Evolutionary conservation across 2,797 vertebrate genomes (phyloP).

Genomic region (Stomatorhinus walkeri): DNA sequence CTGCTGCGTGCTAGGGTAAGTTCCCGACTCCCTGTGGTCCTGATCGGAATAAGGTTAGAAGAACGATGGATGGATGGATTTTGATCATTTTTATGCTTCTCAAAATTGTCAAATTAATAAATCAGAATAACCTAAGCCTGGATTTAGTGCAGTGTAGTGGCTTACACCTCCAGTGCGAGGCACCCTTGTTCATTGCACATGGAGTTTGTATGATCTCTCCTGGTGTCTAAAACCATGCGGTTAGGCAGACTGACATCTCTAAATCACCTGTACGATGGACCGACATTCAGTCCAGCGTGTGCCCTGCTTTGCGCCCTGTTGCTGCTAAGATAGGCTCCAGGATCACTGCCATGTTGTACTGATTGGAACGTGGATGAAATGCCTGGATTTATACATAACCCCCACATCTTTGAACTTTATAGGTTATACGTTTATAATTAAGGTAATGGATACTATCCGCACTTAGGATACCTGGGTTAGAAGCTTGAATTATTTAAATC

Average conservation of each 20-base stretch:
- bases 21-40: background rate
- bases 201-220: background rate
- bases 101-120: background rate
- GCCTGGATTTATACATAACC: background rate
- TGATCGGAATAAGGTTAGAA: background rate
- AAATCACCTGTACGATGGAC: background rate
- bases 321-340: background rate
- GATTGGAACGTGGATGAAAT: background rate
- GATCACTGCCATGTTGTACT: background rate
- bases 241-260: background rate
- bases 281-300: background rate
- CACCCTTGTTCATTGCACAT: background rate
- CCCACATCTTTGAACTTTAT: background rate
- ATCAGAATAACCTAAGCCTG: background rate
- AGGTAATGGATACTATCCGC: background rate
- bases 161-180: background rate
- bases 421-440: background rate
- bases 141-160: background rate
- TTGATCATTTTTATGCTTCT: background rate
- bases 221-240: background rate
- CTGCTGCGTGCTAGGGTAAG: background rate
- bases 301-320: background rate
- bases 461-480: background rate
- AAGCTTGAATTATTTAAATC: background rate
- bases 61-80: background rate